phyloP scores from a whole-genome alignment of 2,888 invertebrate species.

The Nudaria mundana region DNA sequence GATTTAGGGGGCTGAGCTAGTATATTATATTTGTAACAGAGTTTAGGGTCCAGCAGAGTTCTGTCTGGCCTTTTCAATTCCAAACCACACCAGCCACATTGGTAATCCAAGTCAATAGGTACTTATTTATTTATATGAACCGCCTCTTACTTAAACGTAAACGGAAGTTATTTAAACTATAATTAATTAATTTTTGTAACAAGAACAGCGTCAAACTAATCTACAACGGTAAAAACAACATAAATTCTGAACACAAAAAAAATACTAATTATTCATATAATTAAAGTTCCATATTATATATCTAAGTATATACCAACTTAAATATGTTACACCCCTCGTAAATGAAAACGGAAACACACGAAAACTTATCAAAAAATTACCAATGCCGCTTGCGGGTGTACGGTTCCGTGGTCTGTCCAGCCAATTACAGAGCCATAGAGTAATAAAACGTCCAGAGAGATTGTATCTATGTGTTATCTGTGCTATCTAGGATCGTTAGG shows the following conservation, averaged over 20 bases:
- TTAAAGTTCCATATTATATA: not conserved
- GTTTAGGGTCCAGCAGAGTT: no score
- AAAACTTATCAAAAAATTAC: conserved; percentile 5
- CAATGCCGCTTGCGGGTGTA: conserved; percentile 17
- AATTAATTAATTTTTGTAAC: not conserved
- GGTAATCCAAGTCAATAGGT: no score
- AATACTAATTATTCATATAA: not conserved
- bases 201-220: not conserved
- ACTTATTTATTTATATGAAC: no score
- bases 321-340: not conserved
- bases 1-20: no score
- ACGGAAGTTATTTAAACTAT: no score
- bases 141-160: no score
- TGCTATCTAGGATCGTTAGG: conserved; percentile 29
- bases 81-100: no score
- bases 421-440: conserved; percentile 49
- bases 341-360: not conserved
- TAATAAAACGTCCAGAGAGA: conserved; percentile 48
- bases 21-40: no score
- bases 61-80: no score
- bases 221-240: not conserved
- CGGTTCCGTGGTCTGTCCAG: conserved; percentile 24
- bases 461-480: conserved; percentile 26
- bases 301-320: not conserved
- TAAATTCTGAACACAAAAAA: not conserved